Evolutionary conservation across 2,113 vertebrate genomes (phyloP), one percentile per base, ranked within the genome.

Genomic region (Irena cyanogastra): DNA sequence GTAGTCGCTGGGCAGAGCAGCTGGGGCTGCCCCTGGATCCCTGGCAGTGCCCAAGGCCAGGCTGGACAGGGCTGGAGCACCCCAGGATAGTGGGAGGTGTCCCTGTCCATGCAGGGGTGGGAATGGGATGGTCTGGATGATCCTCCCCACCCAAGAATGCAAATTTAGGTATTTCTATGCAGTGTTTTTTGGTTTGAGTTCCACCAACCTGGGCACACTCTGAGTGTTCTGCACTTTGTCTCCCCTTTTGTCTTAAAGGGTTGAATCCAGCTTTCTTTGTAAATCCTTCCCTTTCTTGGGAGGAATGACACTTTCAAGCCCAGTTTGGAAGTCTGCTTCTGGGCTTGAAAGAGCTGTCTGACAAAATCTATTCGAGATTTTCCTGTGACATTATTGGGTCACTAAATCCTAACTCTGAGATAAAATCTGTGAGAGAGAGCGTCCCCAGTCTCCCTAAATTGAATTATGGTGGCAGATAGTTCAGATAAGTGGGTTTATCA

Each of bases 41-140:
- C 13, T 68, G 88, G 49, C 0, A 60, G 63, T 12, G 63, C 1
- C 31, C 47, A 3, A 22, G 59, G 52, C 2, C 13, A 17, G 72
- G 42, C 0, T 57, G 79, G 54, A 52, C 0, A 1, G 18, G 35
- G 39, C 23, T 52, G 1, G 13, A 18, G 52, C 49, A 49, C 0
- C 31, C 45, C 49, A 56, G 16, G 6, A 3, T 1, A 0, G n/a
- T 18, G 44, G 41, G 0, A 56, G 61, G 7, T 53, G 57, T 14
- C 63, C 63, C 33, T 75, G 41, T n/a, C 28, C 3, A 0, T 5
- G 37, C 50, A 42, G 37, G 18, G 26, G 4, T 35, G 64, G 30
- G 11, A 24, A 1, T 35, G 28, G 27, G 24, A 3, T 72, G 37
- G 5, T 9, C 26, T 8, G 27, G 13, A 3, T 39, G 33, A 33